These are phyloP conservation scores for Idaea biselata DNA, from an alignment of 2,888 invertebrate species.

Conservation along the genomic window DNA sequence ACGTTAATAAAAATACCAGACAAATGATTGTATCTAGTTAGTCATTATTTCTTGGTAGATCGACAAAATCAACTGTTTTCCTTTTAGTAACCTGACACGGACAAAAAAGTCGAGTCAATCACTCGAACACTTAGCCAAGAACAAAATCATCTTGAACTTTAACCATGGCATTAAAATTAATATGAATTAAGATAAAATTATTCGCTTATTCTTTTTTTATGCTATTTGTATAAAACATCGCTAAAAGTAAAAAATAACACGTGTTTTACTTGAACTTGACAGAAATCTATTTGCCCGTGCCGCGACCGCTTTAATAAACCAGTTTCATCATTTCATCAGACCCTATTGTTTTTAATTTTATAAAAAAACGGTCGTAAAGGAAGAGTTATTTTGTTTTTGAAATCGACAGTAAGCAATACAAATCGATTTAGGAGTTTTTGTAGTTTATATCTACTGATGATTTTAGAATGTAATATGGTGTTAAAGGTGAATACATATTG, in stretches of 20 bases:
- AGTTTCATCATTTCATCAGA: neutral
- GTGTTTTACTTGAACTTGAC: neutral
- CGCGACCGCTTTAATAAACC: neutral
- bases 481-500: conserved; percentile 17
- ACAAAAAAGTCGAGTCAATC: neutral
- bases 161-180: too few species aligned
- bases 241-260: neutral
- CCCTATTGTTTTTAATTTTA: conserved; percentile 1
- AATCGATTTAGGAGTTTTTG: conserved; percentile 48
- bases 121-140: neutral
- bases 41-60: conserved; percentile 45
- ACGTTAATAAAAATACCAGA: conserved; percentile 36
- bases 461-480: conserved; percentile 1
- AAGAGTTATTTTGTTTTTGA: conserved; percentile 11
- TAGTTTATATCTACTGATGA: conserved; percentile 20
- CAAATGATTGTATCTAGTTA: conserved; percentile 39
- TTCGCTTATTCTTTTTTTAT: too few species aligned
- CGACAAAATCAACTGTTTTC: conserved; percentile 36
- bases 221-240: neutral
- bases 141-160: neutral
- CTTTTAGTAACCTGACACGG: conserved; percentile 15
- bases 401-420: conserved; percentile 49
- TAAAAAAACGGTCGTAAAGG: conserved; percentile 4
- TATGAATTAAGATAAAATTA: too few species aligned
- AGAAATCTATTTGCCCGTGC: neutral